phyloP scores from a whole-genome alignment of 2,888 invertebrate species.

The Tenthredo scrophulariae region DNA sequence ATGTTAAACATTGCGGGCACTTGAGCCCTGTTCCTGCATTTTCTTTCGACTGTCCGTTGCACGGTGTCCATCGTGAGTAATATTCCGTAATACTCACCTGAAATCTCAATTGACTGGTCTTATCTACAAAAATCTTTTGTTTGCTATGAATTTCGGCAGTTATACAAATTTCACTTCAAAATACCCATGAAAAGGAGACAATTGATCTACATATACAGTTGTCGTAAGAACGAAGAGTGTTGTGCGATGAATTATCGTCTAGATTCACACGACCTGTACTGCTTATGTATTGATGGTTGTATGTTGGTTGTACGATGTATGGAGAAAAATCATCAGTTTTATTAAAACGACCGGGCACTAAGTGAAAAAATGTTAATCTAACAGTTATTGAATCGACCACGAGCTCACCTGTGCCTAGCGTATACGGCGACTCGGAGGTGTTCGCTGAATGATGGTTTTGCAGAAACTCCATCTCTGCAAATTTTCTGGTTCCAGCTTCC shows the following conservation, averaged over 20 bases:
- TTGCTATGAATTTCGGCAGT: not conserved
- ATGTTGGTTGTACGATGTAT: not conserved
- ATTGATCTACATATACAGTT: not conserved
- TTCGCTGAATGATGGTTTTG: constrained; percentile 77
- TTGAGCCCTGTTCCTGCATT: not conserved
- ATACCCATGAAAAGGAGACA: not conserved
- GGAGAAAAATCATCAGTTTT: not conserved
- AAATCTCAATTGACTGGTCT: not conserved
- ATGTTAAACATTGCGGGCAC: not conserved
- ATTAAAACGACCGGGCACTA: not conserved
- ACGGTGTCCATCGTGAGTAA: not conserved
- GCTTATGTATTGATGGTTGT: not conserved
- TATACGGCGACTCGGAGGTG: constrained; percentile 76
- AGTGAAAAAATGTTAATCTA: not conserved
- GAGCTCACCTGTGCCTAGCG: constrained; percentile 73
- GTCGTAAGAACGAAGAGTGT: not conserved
- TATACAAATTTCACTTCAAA: not conserved
- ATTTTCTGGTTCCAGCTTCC: constrained; percentile 72
- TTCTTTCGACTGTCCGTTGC: not conserved
- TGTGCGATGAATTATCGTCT: not conserved
- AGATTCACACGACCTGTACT: not conserved
- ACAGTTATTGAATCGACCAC: constrained; percentile 14
- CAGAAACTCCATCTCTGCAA: constrained; percentile 78
- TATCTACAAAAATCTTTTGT: not conserved
- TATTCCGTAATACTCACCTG: not conserved